These are phyloP conservation scores for Kuschelorhynchus macadamiae DNA, from an alignment of 2,888 invertebrate genomes.

Conservation along the genomic window DNA sequence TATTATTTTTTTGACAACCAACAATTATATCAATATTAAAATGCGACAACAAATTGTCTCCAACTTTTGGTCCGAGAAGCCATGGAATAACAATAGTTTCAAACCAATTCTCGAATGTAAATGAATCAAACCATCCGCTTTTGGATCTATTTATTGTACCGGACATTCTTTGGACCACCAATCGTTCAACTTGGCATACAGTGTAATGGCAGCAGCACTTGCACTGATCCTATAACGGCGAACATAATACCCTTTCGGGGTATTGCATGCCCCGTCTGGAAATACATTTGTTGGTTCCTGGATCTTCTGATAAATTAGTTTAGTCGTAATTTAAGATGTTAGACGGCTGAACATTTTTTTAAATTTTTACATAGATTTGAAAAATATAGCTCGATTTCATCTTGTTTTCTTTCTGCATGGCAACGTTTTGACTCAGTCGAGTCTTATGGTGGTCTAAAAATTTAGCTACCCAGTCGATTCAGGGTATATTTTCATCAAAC, in stretches of 20 bases:
- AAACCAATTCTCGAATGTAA: conserved; percentile 61
- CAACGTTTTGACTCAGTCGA: too few relatives aligned
- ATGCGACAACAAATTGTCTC: too few relatives aligned
- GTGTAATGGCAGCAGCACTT: too few relatives aligned
- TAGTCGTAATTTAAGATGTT: conserved; percentile 37
- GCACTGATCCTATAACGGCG: conserved; percentile 2
- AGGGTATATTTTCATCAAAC: not conserved
- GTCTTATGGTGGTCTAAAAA: conserved; percentile 5
- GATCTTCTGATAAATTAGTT: conserved; percentile 35
- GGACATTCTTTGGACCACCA: too few relatives aligned
- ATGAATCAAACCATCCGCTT: too few relatives aligned
- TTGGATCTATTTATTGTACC: too few relatives aligned
- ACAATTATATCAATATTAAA: too few relatives aligned
- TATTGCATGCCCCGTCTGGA: conserved; percentile 26
- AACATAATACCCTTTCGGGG: conserved; percentile 34
- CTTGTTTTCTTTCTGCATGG: too few relatives aligned
- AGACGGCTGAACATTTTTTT: not conserved
- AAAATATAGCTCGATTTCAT: too few relatives aligned
- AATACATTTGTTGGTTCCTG: conserved; percentile 18
- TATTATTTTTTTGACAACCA: too few relatives aligned
- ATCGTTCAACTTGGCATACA: too few relatives aligned
- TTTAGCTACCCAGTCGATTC: not conserved
- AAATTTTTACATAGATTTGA: not conserved
- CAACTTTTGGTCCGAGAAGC: too few relatives aligned
- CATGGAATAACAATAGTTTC: conserved; percentile 41